phyloP scores from a whole-genome alignment of 2,888 invertebrate species.

The Torymus auratus region DNA sequence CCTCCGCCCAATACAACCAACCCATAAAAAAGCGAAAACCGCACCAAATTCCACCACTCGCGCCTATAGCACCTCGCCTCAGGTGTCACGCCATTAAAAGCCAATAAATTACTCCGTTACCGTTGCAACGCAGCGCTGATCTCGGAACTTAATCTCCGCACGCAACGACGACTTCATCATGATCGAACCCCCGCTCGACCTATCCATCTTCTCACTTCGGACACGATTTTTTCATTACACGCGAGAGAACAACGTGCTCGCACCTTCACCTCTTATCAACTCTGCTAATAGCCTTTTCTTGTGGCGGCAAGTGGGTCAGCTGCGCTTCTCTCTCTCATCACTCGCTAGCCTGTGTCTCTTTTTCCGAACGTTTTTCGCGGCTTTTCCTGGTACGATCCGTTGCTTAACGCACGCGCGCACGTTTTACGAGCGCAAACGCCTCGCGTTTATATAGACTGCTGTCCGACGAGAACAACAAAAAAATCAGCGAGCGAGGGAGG shows the following conservation, averaged over 20 bases:
- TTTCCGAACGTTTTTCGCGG: conserved; percentile 10
- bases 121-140: not conserved
- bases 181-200: not conserved
- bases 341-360: not conserved
- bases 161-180: not conserved
- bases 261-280: not conserved
- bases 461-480: too few relatives aligned
- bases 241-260: not conserved
- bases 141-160: conserved; percentile 3
- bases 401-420: conserved; percentile 4
- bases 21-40: too few relatives aligned
- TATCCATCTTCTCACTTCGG: too few relatives aligned
- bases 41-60: too few relatives aligned
- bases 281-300: conserved; percentile 32
- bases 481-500: too few relatives aligned
- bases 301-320: conserved; percentile 28
- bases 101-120: conserved; percentile 5
- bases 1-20: too few relatives aligned
- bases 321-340: not conserved
- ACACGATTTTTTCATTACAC: conserved; percentile 17
- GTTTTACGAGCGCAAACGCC: conserved; percentile 24
- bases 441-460: too few relatives aligned
- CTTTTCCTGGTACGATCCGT: conserved; percentile 2
- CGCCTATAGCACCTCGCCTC: too few relatives aligned
- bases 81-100: not conserved